Percentiles rank a stretch among this genome's conserved stretches.
These are phyloP conservation scores for Cassiopea xamachana DNA, from an alignment of 30 jellyfish, hydroid and myxozoan species.

Conservation along the genomic window DNA sequence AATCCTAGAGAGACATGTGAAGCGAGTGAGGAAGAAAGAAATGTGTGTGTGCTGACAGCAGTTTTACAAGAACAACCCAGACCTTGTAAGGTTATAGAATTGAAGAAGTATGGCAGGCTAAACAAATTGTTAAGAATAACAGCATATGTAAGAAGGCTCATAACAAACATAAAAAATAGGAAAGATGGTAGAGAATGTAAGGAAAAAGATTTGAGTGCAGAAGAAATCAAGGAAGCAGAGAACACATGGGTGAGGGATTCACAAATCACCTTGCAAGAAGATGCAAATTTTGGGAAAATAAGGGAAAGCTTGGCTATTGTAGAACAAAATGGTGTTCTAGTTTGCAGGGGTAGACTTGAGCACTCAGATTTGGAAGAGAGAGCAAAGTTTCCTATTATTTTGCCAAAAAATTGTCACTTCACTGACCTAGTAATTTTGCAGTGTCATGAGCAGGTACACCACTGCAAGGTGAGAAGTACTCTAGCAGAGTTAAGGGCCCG, in stretches of 20 bases:
- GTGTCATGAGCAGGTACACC: conserved; percentile 60
- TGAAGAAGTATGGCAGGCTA: conserved; percentile 7
- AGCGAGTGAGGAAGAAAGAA: conserved; percentile 17
- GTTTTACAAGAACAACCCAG: not conserved
- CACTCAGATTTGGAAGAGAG: conserved; percentile 16
- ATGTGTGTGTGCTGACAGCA: conserved; percentile 10
- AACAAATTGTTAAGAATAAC: conserved; percentile 20
- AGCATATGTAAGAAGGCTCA: conserved; percentile 2
- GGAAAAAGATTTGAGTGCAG: not conserved
- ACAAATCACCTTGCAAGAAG: conserved; percentile 8
- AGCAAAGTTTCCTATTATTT: conserved; percentile 37
- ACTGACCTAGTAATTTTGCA: conserved; percentile 23
- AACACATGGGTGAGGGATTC: conserved; percentile 22
- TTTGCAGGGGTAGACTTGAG: conserved; percentile 18
- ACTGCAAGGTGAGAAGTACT: conserved; percentile 29
- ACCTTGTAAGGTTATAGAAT: not conserved
- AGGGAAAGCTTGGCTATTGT: not conserved
- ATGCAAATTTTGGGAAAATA: not conserved
- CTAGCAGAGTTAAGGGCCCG: conserved; percentile 47
- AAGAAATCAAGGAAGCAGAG: conserved; percentile 53
- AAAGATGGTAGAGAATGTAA: not conserved
- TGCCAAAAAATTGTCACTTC: conserved; percentile 32
- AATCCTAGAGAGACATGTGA: conserved; percentile 8
- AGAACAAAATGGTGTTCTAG: not conserved
- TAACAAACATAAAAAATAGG: conserved; percentile 18